Conservation (phyloP, 2,797 vertebrate species). For the Gorsachius magnificus region DNA sequence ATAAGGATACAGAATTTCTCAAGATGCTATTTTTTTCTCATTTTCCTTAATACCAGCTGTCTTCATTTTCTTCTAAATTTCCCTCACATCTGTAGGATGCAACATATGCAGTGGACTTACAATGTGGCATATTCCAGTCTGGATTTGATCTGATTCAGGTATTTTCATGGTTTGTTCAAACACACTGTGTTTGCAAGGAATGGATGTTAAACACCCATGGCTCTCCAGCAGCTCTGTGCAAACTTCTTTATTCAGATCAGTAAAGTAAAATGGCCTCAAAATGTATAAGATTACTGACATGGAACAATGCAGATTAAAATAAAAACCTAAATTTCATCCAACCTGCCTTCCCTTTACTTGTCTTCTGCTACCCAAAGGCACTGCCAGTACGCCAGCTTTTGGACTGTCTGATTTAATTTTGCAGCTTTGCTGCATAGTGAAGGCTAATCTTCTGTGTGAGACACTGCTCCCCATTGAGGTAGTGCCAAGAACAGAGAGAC, state of each 20-base stretch:
- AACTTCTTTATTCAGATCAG: background rate
- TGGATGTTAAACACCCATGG: background rate
- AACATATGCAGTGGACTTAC: background rate
- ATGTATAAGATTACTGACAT: background rate
- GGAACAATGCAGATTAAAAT: background rate
- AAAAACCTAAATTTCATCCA: background rate
- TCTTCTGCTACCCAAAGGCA: background rate
- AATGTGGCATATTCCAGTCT: background rate
- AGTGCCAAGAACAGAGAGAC: background rate
- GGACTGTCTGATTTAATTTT: background rate
- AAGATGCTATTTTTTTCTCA: background rate
- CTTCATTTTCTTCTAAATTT: background rate
- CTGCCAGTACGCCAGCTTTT: background rate
- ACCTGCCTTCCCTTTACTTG: background rate
- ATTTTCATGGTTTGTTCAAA: background rate
- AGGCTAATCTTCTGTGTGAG: background rate
- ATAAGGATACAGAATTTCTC: background rate
- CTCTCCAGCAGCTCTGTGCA: background rate
- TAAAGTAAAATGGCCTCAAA: background rate
- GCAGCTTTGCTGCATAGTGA: background rate
- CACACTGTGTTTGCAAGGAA: background rate
- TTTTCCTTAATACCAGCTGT: background rate
- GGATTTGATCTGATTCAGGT: background rate
- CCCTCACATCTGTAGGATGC: background rate
- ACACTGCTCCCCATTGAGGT: background rate